Conservation (phyloP, 2,113 vertebrate species). For the Pogonocichla stellata region DNA sequence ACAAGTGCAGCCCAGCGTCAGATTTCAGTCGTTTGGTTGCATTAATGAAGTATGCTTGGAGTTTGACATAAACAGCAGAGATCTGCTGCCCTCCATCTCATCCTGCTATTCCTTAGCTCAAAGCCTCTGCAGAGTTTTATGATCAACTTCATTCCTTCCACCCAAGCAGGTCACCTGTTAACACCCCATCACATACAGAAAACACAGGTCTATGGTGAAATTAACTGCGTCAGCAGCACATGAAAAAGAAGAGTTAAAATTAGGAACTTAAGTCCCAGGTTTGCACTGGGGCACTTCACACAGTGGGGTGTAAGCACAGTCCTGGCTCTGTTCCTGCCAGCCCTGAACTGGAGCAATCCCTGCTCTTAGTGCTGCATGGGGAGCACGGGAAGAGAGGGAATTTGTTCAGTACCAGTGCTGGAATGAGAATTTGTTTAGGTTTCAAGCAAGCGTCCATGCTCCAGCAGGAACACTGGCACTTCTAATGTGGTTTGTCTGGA, state of each 20-base stretch:
- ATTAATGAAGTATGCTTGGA: not conserved
- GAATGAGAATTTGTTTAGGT: fast-evolving
- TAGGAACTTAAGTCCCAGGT: fast-evolving
- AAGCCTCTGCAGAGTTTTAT: not conserved
- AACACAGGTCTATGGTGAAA: not conserved
- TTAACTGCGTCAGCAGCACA: fast-evolving
- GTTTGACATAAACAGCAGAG: not conserved
- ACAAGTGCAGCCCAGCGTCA: not conserved
- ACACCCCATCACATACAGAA: not conserved
- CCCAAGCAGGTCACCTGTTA: not conserved
- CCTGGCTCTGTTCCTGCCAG: not conserved
- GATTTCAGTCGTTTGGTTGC: not conserved
- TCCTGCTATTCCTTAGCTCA: not conserved
- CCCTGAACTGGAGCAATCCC: fast-evolving
- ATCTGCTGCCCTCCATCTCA: not conserved
- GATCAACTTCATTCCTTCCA: not conserved
- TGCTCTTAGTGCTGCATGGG: fast-evolving
- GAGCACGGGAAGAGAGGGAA: fast-evolving
- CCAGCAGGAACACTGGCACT: fast-evolving
- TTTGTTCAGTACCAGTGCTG: not conserved
- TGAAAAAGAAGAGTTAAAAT: not conserved
- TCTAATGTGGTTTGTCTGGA: not conserved
- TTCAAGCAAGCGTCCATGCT: fast-evolving
- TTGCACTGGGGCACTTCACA: not conserved
- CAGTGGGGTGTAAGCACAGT: not conserved